Percentiles rank a stretch among this genome's conserved stretches.
Conservation (phyloP, 2,113 vertebrate species). For the Chascanopsetta lugubris region DNA sequence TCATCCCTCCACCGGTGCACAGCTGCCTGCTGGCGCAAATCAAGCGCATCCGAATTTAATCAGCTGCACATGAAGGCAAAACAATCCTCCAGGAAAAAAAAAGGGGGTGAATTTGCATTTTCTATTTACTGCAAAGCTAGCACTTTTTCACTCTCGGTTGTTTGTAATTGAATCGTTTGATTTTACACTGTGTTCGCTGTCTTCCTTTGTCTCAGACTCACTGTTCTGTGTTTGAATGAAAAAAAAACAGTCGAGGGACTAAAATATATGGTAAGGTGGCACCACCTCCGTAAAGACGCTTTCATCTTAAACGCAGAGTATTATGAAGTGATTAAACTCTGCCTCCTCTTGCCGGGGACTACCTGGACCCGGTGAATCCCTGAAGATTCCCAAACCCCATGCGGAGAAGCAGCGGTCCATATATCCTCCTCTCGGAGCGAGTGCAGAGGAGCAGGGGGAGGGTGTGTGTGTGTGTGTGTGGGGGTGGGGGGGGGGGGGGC, state of each 20-base stretch:
- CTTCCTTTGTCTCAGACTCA: background rate
- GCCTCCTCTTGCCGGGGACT: background rate
- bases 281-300: background rate
- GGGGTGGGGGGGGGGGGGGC: too few species aligned
- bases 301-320: slow-evolving; percentile 19
- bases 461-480: too few species aligned
- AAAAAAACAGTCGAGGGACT: background rate
- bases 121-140: slow-evolving; percentile 4
- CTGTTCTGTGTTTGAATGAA: background rate
- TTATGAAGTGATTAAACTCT: slow-evolving; percentile 29
- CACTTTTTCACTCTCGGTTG: background rate
- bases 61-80: slow-evolving; percentile 45
- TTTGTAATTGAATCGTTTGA: background rate
- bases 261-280: background rate
- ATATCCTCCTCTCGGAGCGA: slow-evolving; percentile 43
- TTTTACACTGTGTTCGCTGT: background rate
- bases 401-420: slow-evolving; percentile 36
- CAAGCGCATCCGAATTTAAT: slow-evolving; percentile 59
- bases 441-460: slow-evolving; percentile 29
- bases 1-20: slow-evolving; percentile 48
- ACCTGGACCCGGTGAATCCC: slow-evolving; percentile 24
- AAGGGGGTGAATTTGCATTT: slow-evolving; percentile 11
- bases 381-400: slow-evolving; percentile 21
- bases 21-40: slow-evolving; percentile 60
- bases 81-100: slow-evolving; percentile 20